phyloP scores from a whole-genome alignment of 1,140 invertebrate species.

The Neomicropteryx cornuta region DNA sequence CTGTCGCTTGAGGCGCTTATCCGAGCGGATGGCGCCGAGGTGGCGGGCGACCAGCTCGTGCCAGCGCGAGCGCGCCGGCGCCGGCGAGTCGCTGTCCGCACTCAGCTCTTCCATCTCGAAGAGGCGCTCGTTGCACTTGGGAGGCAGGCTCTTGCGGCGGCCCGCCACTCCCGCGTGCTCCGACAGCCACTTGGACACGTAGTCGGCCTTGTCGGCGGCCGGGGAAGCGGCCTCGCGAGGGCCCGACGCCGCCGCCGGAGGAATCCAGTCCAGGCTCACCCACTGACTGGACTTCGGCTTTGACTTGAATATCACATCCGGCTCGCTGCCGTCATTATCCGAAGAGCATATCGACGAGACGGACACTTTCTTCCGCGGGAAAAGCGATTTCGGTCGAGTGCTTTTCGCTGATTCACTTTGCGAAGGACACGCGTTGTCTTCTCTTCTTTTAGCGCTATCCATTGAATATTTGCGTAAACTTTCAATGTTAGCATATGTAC shows the following conservation, averaged over 20 bases:
- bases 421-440: background rate
- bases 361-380: constrained; percentile 36
- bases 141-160: constrained; percentile 35
- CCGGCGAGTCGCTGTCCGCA: constrained; percentile 38
- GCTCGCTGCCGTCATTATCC: constrained; percentile 33
- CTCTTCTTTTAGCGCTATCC: no score
- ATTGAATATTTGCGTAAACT: constrained; percentile 24
- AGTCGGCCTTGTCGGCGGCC: constrained; percentile 40
- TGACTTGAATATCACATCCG: constrained; percentile 41
- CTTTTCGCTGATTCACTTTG: constrained; percentile 16
- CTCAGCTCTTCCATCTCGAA: constrained; percentile 43
- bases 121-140: constrained; percentile 36
- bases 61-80: constrained; percentile 41
- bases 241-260: constrained; percentile 36
- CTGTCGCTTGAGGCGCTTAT: constrained; percentile 42
- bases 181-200: constrained; percentile 39
- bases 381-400: constrained; percentile 25
- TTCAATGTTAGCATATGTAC: constrained; percentile 40
- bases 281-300: constrained; percentile 43
- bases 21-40: constrained; percentile 39
- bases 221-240: constrained; percentile 26
- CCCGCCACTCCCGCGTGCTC: constrained; percentile 35
- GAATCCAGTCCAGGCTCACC: constrained; percentile 40
- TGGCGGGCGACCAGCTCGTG: constrained; percentile 43
- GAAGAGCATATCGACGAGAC: constrained; percentile 39